Evolutionary conservation across 2,113 vertebrate species (phyloP).

Genomic region (Pomatostomus ruficeps): DNA sequence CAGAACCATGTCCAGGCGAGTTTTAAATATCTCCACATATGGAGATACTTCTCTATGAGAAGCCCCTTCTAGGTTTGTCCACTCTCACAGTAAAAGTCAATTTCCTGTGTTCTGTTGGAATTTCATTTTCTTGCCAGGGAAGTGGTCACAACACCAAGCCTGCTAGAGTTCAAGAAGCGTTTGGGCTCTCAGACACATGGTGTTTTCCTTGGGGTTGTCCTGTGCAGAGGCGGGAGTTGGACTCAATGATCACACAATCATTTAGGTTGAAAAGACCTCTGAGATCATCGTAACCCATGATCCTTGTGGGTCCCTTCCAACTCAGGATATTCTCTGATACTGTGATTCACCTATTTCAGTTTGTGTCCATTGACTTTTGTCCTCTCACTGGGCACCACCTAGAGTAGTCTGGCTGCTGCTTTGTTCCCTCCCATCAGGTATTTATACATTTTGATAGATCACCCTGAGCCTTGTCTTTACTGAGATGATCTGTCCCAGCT

Average conservation of each 20-base stretch:
- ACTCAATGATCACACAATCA: neutral
- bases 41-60: neutral
- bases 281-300: fast-evolving
- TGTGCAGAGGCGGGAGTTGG: neutral
- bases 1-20: neutral
- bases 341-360: neutral
- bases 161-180: neutral
- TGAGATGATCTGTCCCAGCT: neutral
- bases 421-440: neutral
- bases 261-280: neutral
- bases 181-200: neutral
- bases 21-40: neutral
- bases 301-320: neutral
- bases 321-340: neutral
- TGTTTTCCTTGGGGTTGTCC: neutral
- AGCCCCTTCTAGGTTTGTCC: neutral
- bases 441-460: neutral
- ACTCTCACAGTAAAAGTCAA: neutral
- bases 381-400: neutral
- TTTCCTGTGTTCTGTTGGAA: neutral
- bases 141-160: neutral
- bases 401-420: neutral
- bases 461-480: neutral
- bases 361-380: neutral
- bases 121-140: neutral